A percentile compares a stretch with the other conserved stretches of the same genome.
These are phyloP conservation scores for Lophius americanus DNA, from an alignment of 2,797 vertebrate genomes.

Conservation along the genomic window DNA sequence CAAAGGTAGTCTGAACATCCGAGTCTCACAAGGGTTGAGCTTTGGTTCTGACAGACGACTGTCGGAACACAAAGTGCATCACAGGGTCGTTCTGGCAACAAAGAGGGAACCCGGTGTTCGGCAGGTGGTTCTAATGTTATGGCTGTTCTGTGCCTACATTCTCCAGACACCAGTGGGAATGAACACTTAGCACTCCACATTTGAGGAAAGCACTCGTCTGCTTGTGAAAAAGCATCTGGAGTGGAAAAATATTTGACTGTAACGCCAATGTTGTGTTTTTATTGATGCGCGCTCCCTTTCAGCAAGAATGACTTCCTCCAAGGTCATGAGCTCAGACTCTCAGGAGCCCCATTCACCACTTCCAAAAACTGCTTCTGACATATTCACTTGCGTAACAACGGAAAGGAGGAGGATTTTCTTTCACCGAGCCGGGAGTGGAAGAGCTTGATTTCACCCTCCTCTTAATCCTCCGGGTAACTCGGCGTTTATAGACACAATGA, in stretches of 20 bases:
- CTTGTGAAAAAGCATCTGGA: conserved; percentile 8
- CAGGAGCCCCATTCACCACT: conserved; percentile 49
- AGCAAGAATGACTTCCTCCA: conserved; percentile 38
- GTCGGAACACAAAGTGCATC: too few relatives aligned
- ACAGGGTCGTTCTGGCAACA: too few relatives aligned
- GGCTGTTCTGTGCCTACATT: too few relatives aligned
- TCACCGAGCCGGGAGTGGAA: conserved; percentile 29
- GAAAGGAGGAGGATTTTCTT: conserved; percentile 33
- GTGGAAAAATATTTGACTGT: conserved; percentile 15
- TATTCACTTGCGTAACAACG: conserved; percentile 37
- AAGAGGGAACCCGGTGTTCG: too few relatives aligned
- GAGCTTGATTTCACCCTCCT: conserved; percentile 20
- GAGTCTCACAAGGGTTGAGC: too few relatives aligned
- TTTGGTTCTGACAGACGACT: too few relatives aligned
- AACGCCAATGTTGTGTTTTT: conserved; percentile 20
- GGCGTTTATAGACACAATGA: conserved; percentile 36
- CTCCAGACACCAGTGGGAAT: neutral
- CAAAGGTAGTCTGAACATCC: too few relatives aligned
- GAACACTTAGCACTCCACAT: conserved; percentile 1
- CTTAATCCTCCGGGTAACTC: conserved; percentile 11
- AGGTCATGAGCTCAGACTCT: conserved; percentile 56
- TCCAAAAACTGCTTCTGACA: conserved; percentile 41
- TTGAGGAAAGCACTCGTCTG: conserved; percentile 11
- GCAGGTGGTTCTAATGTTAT: too few relatives aligned
- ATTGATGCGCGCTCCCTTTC: conserved; percentile 21